Conservation (phyloP, 2,113 vertebrate species). For the Odocoileus virginianus region DNA sequence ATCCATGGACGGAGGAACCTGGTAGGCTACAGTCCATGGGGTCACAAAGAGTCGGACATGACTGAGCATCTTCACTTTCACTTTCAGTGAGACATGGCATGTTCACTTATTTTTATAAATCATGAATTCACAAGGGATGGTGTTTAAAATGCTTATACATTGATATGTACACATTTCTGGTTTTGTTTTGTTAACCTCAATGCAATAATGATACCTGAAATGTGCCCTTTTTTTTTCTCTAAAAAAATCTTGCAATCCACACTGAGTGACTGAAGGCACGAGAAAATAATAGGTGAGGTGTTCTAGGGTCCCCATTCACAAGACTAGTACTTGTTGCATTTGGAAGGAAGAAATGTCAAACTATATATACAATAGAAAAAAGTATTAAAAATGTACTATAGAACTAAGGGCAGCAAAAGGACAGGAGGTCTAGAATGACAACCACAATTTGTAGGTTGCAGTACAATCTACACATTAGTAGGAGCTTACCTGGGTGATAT, state of each 20-base stretch:
- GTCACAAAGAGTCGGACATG: no score
- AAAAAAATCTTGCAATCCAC: background rate
- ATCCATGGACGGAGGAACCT: background rate
- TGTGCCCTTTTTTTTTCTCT: background rate
- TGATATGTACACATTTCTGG: background rate
- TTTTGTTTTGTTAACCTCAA: background rate
- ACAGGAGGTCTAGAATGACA: constrained; percentile 45
- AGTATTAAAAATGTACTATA: background rate
- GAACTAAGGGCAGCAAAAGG: constrained; percentile 28
- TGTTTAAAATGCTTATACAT: background rate
- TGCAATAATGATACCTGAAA: background rate
- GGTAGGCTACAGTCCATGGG: no score
- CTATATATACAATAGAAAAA: background rate
- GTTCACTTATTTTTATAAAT: background rate
- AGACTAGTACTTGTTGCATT: background rate
- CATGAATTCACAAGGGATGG: background rate
- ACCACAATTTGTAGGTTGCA: constrained; percentile 32
- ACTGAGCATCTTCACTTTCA: background rate
- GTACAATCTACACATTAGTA: constrained; percentile 40
- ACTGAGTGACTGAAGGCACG: background rate
- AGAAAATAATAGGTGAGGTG: background rate
- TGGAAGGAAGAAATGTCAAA: background rate
- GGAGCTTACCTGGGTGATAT: constrained; percentile 39
- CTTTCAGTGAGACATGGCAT: background rate
- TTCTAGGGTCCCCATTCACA: background rate